Base-by-base conservation (phyloP, 2,888 invertebrate genomes). In the Limnephilus rhombicus region DNA sequence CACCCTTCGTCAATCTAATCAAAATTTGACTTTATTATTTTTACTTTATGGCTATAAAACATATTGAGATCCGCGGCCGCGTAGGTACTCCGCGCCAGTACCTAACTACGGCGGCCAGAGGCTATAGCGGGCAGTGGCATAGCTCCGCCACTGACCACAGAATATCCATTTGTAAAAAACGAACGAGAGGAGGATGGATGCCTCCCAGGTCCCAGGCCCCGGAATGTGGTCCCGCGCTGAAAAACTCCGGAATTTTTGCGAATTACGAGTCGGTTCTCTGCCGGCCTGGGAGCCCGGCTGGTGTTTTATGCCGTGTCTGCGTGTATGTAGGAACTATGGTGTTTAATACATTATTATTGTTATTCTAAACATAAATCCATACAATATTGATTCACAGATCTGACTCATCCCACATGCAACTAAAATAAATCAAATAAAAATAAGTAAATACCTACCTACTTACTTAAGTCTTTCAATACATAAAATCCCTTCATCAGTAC, bases 211-310 rank as follows among this genome's bases (percentile, higher is more conserved):
- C 68, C 80, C 89, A 87, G 82, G 81, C 34, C 80, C 88, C 80
- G 88, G 88, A 89, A 89, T 89, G 88, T 89, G 88, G 88, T 80
- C 88, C 80, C 34, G 88, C 88, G 68, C 37, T 85, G 90, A 90
- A 90, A 90, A 90, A 85, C 90, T 68, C 85, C 37, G 90, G 90
- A 90, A 90, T 90, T 90, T 85, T 90, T 68, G 90, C 90, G 83
- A 90, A 85, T 90, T 89, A 89, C 82, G 90, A 90, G 81, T 29
- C 90, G 34, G 49, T 49, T 90, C 80, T 89, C 68, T 68, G 88
- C 34, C 49, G 49, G 87, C 53, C 53, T 87, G 45, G n/a, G 37
- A 41, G 68, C 80, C 88, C 37, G 37, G 80, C 34, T 41, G 88
- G 24, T 83, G 83, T 83, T 83, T 34, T 41, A 83, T 83, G 24